phyloP scores from a whole-genome alignment of 1,140 invertebrate genomes.

The Samia ricini region DNA sequence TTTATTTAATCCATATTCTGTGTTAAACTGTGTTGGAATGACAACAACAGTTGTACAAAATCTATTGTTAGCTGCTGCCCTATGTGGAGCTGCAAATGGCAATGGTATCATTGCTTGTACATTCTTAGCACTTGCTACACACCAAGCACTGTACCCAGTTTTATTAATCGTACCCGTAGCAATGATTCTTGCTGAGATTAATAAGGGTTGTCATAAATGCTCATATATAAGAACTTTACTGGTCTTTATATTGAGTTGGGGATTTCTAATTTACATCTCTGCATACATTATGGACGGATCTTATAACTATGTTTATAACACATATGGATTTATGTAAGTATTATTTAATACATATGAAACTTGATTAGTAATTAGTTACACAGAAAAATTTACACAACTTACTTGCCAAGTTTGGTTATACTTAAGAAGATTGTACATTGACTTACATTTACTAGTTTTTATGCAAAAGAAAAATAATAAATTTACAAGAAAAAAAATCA shows the following conservation, averaged over 20 bases:
- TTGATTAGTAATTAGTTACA: neutral
- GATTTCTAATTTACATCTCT: slow-evolving; percentile 68
- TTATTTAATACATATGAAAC: slow-evolving; percentile 8
- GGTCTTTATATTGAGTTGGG: slow-evolving; percentile 71
- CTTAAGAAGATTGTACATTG: no score
- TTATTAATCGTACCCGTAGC: slow-evolving; percentile 89
- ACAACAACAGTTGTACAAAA: slow-evolving; percentile 96
- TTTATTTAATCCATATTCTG: slow-evolving; percentile 94
- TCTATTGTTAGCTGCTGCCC: slow-evolving; percentile 84
- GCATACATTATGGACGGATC: slow-evolving; percentile 78
- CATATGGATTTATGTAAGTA: slow-evolving; percentile 91
- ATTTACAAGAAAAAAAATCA: neutral
- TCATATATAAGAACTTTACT: slow-evolving; percentile 71
- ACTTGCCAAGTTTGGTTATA: no score
- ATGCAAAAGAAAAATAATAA: neutral
- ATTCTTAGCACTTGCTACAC: slow-evolving; percentile 86
- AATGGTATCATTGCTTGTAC: slow-evolving; percentile 79
- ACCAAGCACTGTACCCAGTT: slow-evolving; percentile 92
- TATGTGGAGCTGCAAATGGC: slow-evolving; percentile 85
- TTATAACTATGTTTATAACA: slow-evolving; percentile 87
- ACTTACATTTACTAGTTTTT: no score
- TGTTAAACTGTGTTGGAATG: slow-evolving; percentile 93
- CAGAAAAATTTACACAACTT: neutral
- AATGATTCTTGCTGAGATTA: slow-evolving; percentile 66
- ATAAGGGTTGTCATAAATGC: slow-evolving; percentile 72